These are phyloP conservation scores for Cryptops parisi DNA, from an alignment of 2,888 invertebrate species.

Conservation along the genomic window DNA sequence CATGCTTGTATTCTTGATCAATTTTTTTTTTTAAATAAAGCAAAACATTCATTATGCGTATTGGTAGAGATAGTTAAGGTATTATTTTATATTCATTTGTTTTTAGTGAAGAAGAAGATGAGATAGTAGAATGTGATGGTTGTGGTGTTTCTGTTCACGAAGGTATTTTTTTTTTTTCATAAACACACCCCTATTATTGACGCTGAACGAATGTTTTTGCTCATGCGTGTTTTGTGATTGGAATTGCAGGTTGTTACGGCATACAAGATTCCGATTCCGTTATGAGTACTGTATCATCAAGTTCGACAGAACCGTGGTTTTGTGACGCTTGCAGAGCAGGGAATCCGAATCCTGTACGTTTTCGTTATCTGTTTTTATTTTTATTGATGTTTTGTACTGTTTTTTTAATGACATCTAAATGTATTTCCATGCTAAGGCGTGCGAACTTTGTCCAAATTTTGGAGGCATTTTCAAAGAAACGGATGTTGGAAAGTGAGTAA, in stretches of 20 bases:
- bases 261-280: constrained; percentile 81
- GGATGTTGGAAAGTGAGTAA: constrained; percentile 62
- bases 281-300: constrained; percentile 82
- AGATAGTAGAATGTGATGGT: constrained; percentile 93
- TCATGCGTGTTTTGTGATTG: too few species aligned
- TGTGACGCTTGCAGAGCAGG: constrained; percentile 96
- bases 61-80: too few species aligned
- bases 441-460: constrained; percentile 85
- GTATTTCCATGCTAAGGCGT: constrained; percentile 35
- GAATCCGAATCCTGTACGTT: constrained; percentile 53
- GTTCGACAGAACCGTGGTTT: constrained; percentile 98
- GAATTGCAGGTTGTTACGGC: constrained; percentile 82
- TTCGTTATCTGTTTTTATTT: background rate
- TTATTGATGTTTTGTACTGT: constrained; percentile 2
- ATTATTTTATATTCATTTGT: too few species aligned
- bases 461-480: constrained; percentile 88
- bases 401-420: constrained; percentile 1
- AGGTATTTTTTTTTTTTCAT: constrained; percentile 39
- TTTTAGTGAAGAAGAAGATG: constrained; percentile 88
- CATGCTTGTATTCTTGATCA: background rate
- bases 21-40: background rate
- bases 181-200: too few species aligned
- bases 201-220: too few species aligned
- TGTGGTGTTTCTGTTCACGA: constrained; percentile 95
- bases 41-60: too few species aligned